Evolutionary conservation across 2,797 vertebrate genomes (phyloP).

Genomic region (Telmatherina bonti): DNA sequence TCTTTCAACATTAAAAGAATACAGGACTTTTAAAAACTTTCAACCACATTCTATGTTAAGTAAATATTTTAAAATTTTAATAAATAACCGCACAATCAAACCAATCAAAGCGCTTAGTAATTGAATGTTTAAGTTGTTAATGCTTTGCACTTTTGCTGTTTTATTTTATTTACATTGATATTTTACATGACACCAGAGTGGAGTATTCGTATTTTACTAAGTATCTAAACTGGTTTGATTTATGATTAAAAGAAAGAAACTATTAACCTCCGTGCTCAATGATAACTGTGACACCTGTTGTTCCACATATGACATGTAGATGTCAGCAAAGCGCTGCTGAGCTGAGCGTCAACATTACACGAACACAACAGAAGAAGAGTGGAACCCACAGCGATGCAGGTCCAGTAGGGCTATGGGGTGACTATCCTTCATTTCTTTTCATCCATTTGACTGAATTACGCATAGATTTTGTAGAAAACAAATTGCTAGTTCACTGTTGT

Average conservation of each 20-base stretch:
- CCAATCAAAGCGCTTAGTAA: no score
- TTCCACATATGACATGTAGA: neutral
- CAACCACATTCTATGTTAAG: no score
- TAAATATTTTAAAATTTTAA: no score
- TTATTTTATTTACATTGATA: neutral
- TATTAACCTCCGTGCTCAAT: no score
- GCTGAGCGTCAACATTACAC: rapidly evolving
- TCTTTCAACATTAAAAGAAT: no score
- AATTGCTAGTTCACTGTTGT: rapidly evolving
- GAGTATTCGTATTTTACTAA: no score
- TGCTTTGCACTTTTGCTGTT: neutral
- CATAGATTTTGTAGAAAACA: rapidly evolving
- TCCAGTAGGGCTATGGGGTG: slow-evolving; percentile 61
- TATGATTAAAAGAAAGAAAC: no score
- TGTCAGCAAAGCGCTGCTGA: slow-evolving; percentile 28
- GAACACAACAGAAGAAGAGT: slow-evolving; percentile 38
- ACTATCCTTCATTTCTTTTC: slow-evolving; percentile 17
- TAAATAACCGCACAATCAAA: no score
- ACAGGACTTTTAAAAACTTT: no score
- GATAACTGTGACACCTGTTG: neutral
- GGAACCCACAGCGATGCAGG: neutral
- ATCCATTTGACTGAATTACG: rapidly evolving
- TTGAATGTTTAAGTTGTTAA: neutral
- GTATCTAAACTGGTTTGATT: no score
- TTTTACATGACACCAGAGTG: neutral